Base-by-base conservation (phyloP, 2,113 vertebrate genomes). In the Nerophis lumbriciformis region DNA sequence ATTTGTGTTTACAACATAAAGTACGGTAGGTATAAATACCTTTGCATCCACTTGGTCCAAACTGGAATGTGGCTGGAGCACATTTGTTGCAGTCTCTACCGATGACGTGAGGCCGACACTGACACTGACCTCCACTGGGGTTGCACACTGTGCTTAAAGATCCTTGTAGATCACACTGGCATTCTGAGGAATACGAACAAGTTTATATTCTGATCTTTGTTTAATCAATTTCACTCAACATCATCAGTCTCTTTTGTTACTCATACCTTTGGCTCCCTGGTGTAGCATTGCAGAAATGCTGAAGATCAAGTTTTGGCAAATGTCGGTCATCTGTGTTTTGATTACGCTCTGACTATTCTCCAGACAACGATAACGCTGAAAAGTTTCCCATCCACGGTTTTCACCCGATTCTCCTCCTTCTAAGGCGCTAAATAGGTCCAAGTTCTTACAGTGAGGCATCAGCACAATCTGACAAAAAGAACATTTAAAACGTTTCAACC, bases 241-340 rank as follows among this genome's bases (percentile, higher is more conserved):
- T 52, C 28, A 37, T 3, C 28, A n/a, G 6, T 47, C 28, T 48
- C 4, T 35, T 48, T 4, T 35, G 36, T 8, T 16, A 6, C 19
- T 1, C 0, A 4, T 89, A 99, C 96, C 91, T 73, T 94, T 88
- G 0, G 93, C 93, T 0, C 93, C 93, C 65, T 94, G 91, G 4
- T 98, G 95, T 53, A 99, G 67, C 28, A 97, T 79, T 0, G 96
- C 93, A 0, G 97, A 98, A 78, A 99, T 93, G 72, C 95, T 98
- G 63, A 97, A 95, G 82, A 99, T 94, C 59, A 93, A 94, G 78
- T 94, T 93, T 67, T 76, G 92, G 88, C 97, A 99, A 83, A 99
- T 93, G 1, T 99, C 96, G 0, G 95, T 96, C 91, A 94, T 93
- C 0, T 88, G 95, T 0, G 93, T 94, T 85, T 96, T 98, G 63